phyloP scores from a whole-genome alignment of 2,888 invertebrate species.

The Zaprionus obscuricornis region DNA sequence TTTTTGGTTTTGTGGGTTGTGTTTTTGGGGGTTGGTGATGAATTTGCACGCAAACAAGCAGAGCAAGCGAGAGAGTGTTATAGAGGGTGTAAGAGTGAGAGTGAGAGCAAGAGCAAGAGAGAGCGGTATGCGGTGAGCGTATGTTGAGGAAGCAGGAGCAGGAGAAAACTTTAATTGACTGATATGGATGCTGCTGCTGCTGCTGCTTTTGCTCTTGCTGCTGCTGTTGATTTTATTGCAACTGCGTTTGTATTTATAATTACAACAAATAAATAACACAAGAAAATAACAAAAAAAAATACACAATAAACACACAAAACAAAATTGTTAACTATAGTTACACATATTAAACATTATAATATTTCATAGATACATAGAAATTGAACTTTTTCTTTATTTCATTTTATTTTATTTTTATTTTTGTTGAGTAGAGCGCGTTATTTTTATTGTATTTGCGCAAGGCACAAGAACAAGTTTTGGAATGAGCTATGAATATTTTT shows the following conservation, averaged over 20 bases:
- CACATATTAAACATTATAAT: slow-evolving; percentile 38
- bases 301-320: slow-evolving; percentile 31
- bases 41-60: slow-evolving; percentile 4
- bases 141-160: background rate
- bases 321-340: slow-evolving; percentile 40
- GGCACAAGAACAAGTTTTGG: slow-evolving; percentile 65
- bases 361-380: slow-evolving; percentile 56
- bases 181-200: background rate
- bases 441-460: slow-evolving; percentile 49
- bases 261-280: slow-evolving; percentile 49
- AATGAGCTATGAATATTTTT: slow-evolving; percentile 69
- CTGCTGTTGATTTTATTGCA: slow-evolving; percentile 13
- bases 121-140: too few species aligned
- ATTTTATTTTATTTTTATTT: too few species aligned
- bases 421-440: too few species aligned
- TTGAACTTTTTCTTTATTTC: slow-evolving; percentile 35
- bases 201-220: slow-evolving; percentile 9
- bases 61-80: too few species aligned
- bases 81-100: background rate
- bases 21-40: slow-evolving; percentile 44
- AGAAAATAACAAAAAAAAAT: slow-evolving; percentile 19
- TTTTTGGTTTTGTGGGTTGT: too few species aligned
- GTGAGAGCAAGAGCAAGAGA: background rate
- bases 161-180: slow-evolving; percentile 23
- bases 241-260: slow-evolving; percentile 32